Evolutionary conservation across 1,140 invertebrate genomes (phyloP).

Genomic region (Listronotus oregonensis): DNA sequence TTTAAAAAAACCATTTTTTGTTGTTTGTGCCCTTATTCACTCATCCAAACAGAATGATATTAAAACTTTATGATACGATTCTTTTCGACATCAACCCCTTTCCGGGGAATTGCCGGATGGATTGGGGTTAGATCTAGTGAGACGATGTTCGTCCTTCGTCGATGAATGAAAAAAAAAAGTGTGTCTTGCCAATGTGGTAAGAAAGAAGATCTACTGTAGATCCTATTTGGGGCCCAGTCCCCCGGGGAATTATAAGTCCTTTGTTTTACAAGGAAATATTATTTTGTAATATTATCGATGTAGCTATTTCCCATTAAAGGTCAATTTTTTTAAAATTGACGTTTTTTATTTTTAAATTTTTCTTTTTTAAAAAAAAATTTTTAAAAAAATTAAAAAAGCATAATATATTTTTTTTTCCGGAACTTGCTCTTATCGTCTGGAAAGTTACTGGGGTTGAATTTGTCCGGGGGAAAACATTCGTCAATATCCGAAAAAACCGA

Average conservation of each 20-base stretch:
- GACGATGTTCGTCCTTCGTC: conserved; percentile 64
- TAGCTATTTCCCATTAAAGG: no score
- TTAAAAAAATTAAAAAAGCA: no score
- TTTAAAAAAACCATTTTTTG: no score
- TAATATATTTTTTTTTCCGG: conserved; percentile 3
- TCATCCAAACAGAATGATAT: conserved; percentile 59
- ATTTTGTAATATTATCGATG: no score
- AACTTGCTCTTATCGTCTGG: conserved; percentile 84
- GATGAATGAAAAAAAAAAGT: conserved; percentile 74
- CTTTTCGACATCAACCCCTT: conserved; percentile 83
- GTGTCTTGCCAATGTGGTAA: conserved; percentile 72
- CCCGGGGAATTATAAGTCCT: conserved; percentile 73
- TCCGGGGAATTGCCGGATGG: conserved; percentile 65
- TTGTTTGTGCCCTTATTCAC: background rate
- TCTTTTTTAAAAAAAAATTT: no score
- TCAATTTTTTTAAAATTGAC: no score
- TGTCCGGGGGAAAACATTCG: conserved; percentile 90
- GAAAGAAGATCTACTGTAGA: conserved; percentile 62
- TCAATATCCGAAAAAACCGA: conserved; percentile 94
- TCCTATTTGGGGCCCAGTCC: conserved; percentile 74
- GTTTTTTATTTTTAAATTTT: no score
- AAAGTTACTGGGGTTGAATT: conserved; percentile 96
- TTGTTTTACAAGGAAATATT: conserved; percentile 67
- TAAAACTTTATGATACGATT: conserved; percentile 80
- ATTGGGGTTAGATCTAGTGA: conserved; percentile 59